A percentile compares a stretch with the other conserved stretches of the same genome.
These are phyloP conservation scores for Channallabes apus DNA, from an alignment of 2,797 vertebrate genomes.

Conservation along the genomic window DNA sequence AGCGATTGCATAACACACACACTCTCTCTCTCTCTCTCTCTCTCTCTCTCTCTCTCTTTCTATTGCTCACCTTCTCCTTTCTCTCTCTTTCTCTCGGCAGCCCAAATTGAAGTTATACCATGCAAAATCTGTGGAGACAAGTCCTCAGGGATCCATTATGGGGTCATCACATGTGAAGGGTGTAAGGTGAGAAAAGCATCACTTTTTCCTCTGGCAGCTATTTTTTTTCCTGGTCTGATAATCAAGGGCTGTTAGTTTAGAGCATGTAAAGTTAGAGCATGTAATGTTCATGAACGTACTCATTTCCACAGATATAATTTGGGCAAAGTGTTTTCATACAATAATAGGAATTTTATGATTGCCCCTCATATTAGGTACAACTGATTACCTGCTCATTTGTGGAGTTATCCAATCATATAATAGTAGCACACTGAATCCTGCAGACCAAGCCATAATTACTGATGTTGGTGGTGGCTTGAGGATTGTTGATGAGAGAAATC, in stretches of 20 bases:
- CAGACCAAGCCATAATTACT: background rate
- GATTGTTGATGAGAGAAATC: background rate
- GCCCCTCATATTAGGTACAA: background rate
- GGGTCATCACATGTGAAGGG: conserved; percentile 98
- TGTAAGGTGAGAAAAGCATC: conserved; percentile 85
- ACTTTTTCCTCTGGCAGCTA: background rate
- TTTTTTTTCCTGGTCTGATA: background rate
- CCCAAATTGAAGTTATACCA: conserved; percentile 99
- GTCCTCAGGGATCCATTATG: conserved; percentile 98
- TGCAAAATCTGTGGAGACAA: conserved; percentile 99
- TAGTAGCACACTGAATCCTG: background rate
- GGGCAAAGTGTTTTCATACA: too few species aligned
- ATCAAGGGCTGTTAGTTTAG: background rate
- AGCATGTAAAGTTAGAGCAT: background rate
- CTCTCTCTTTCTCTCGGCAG: conserved; percentile 66
- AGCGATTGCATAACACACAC: conserved; percentile 28
- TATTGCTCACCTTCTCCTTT: background rate
- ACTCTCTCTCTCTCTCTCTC: conserved; percentile 18
- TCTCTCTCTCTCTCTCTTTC: conserved; percentile 17
- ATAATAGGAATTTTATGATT: too few species aligned
- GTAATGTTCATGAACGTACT: background rate
- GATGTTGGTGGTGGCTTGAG: too few species aligned
- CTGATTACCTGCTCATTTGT: background rate
- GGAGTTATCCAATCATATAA: background rate
- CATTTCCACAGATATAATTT: too few species aligned